phyloP scores from a whole-genome alignment of 2,113 vertebrate species.

The Upupa epops region DNA sequence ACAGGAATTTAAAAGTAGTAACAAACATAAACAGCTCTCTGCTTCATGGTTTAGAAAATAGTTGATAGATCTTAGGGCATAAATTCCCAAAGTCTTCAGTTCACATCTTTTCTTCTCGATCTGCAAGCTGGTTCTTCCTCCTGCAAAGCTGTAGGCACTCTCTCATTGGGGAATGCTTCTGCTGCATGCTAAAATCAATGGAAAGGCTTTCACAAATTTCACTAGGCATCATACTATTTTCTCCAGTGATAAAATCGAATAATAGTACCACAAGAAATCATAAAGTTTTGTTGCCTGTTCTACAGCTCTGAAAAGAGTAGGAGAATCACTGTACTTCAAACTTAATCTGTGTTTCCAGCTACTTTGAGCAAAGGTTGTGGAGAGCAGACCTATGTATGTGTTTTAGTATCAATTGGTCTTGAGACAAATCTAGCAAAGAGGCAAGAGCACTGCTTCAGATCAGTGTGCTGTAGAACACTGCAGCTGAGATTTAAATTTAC shows the following conservation, averaged over 20 bases:
- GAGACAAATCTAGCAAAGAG: background rate
- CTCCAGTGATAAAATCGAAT: background rate
- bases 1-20: slow-evolving; percentile 60
- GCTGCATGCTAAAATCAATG: background rate
- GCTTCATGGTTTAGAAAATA: slow-evolving; percentile 9
- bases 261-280: background rate
- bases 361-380: background rate
- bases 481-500: background rate
- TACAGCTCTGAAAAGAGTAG: background rate
- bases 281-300: background rate
- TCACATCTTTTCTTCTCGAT: background rate
- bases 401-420: background rate
- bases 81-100: slow-evolving; percentile 11
- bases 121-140: background rate
- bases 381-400: background rate
- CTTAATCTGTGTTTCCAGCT: background rate
- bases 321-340: background rate
- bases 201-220: background rate
- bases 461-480: background rate
- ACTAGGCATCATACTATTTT: background rate
- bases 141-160: background rate
- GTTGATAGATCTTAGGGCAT: slow-evolving; percentile 18
- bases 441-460: background rate
- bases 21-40: slow-evolving; percentile 62
- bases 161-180: background rate